Evolutionary conservation across 2,888 invertebrate species (phyloP).

Genomic region (Peribatodes rhomboidaria): DNA sequence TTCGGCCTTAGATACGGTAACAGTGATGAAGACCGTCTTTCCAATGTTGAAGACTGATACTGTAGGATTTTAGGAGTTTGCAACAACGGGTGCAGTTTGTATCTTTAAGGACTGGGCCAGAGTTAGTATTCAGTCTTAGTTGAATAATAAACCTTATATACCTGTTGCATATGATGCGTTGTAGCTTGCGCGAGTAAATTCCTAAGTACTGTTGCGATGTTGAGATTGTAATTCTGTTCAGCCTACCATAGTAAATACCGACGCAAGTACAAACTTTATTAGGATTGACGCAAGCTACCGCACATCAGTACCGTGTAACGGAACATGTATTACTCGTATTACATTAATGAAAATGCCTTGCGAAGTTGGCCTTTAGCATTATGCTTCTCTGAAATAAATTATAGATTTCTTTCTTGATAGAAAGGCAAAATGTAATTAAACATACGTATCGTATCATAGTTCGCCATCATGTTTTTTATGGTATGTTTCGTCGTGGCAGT

Average conservation of each 20-base stretch:
- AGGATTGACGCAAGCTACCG: background rate
- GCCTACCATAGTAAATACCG: too few relatives aligned
- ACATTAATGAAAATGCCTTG: background rate
- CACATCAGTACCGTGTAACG: background rate
- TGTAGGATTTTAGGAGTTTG: conserved; percentile 49
- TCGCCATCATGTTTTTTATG: background rate
- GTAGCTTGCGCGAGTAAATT: background rate
- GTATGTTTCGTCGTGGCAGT: background rate
- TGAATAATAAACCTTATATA: background rate
- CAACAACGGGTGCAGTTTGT: conserved; percentile 30
- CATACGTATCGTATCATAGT: too few relatives aligned
- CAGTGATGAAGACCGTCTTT: conserved; percentile 54
- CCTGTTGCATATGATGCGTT: background rate
- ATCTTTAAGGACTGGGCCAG: conserved; percentile 16
- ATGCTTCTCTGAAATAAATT: background rate
- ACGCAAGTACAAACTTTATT: too few relatives aligned
- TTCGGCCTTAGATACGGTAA: conserved; percentile 46
- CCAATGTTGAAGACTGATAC: conserved; percentile 63
- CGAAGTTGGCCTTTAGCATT: background rate
- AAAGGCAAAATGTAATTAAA: too few relatives aligned
- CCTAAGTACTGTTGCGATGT: too few relatives aligned
- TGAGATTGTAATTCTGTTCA: background rate
- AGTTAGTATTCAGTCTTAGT: background rate
- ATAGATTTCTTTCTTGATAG: too few relatives aligned
- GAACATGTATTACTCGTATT: background rate